A percentile compares a stretch with the other conserved stretches of the same genome.
phyloP scores from a whole-genome alignment of 2,113 vertebrate species.

The Suncus etruscus region DNA sequence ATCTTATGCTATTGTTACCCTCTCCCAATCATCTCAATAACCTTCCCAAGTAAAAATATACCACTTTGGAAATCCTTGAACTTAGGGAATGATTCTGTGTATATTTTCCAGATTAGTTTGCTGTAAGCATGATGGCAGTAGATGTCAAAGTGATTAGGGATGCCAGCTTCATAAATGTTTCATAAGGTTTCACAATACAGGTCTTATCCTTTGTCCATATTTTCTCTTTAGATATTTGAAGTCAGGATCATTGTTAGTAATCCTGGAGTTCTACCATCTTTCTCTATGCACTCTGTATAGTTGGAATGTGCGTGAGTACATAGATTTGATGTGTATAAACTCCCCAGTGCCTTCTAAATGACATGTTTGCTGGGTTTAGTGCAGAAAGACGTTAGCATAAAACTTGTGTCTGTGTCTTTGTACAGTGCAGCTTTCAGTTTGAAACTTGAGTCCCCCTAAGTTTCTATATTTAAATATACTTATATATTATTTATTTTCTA shows the following conservation, averaged over 20 bases:
- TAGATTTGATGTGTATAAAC: neutral
- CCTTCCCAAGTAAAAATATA: too few species aligned
- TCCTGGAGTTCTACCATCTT: neutral
- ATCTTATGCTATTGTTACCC: too few species aligned
- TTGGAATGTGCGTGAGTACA: neutral
- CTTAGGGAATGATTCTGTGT: neutral
- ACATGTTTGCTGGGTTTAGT: too few species aligned
- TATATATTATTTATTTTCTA: too few species aligned
- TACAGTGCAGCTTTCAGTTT: neutral
- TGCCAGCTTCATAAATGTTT: neutral
- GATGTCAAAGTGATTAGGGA: too few species aligned
- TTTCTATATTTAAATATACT: neutral
- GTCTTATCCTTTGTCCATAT: neutral
- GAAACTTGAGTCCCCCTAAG: neutral
- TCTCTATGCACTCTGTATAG: neutral
- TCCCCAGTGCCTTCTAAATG: neutral
- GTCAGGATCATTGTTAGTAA: neutral
- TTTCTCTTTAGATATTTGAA: slow-evolving; percentile 3
- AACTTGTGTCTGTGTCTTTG: neutral
- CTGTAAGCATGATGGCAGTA: neutral
- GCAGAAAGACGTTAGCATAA: neutral
- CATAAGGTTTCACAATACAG: neutral
- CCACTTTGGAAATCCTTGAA: neutral
- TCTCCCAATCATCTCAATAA: too few species aligned
- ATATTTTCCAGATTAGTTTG: neutral